phyloP scores from a whole-genome alignment of 2,797 vertebrate genomes.

The Anas bahamensis region DNA sequence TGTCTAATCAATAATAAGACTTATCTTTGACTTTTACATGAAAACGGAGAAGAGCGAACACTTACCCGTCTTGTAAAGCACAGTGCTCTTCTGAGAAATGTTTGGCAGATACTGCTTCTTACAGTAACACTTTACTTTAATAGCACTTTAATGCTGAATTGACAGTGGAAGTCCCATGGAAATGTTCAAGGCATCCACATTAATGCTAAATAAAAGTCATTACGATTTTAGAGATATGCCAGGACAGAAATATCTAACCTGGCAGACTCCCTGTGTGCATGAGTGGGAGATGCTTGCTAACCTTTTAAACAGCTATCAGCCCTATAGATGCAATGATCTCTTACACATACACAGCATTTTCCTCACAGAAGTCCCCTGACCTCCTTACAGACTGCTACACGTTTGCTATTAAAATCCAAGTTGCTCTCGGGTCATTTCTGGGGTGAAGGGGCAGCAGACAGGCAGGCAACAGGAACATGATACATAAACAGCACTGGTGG shows the following conservation, averaged over 20 bases:
- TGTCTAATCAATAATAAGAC: conserved; percentile 75
- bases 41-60: conserved; percentile 49
- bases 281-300: conserved; percentile 18
- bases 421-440: neutral
- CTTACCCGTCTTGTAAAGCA: conserved; percentile 55
- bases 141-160: conserved; percentile 76
- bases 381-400: neutral
- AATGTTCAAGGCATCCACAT: conserved; percentile 54
- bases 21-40: conserved; percentile 53
- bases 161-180: conserved; percentile 61
- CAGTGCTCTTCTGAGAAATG: conserved; percentile 78
- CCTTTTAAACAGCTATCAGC: neutral
- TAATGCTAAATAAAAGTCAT: conserved; percentile 73
- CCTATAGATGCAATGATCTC: neutral
- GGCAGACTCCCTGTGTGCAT: neutral
- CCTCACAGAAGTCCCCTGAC: neutral
- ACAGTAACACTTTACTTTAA: conserved; percentile 82
- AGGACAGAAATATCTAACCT: conserved; percentile 36
- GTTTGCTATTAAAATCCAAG: neutral
- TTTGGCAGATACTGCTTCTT: conserved; percentile 73
- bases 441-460: neutral
- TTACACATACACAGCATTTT: neutral
- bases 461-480: conserved; percentile 8
- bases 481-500: neutral
- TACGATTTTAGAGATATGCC: conserved; percentile 46